These are phyloP conservation scores for Papilio polyxenes DNA, from an alignment of 1,140 invertebrate species.

Conservation along the genomic window DNA sequence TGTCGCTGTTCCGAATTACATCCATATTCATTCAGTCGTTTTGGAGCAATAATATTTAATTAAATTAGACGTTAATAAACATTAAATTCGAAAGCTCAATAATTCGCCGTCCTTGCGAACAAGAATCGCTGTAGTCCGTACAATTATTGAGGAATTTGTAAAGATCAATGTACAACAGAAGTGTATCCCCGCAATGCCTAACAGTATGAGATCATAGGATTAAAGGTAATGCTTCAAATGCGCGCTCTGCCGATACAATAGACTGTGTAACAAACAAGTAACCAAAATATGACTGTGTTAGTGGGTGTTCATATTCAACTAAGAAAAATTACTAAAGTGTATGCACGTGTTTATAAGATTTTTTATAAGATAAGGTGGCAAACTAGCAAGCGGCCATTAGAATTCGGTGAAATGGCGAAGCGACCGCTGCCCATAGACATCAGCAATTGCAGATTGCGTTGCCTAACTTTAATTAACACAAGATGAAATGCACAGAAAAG, in stretches of 20 bases:
- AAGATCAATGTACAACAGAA: conserved; percentile 15
- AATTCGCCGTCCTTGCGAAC: conserved; percentile 5
- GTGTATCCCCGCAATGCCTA: not conserved
- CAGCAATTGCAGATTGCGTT: too few species aligned
- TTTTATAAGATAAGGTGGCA: too few species aligned
- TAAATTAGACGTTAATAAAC: not conserved
- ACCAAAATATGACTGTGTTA: not conserved
- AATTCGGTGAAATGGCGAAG: too few species aligned
- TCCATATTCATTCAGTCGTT: too few species aligned
- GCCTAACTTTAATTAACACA: too few species aligned
- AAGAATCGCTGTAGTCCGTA: not conserved
- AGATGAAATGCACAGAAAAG: too few species aligned
- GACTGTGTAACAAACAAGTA: not conserved
- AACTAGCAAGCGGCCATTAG: too few species aligned
- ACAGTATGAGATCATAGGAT: not conserved
- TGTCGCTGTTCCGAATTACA: too few species aligned
- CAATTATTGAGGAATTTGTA: conserved; percentile 15
- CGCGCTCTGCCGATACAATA: not conserved
- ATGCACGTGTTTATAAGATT: too few species aligned
- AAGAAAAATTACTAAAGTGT: too few species aligned
- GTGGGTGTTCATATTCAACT: too few species aligned
- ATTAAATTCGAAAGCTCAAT: conserved; percentile 6
- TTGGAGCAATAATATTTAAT: not conserved
- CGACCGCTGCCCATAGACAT: too few species aligned
- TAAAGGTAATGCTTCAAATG: not conserved